Percentiles rank a stretch among this genome's conserved stretches.
These are phyloP conservation scores for Microtus pennsylvanicus DNA, from an alignment of 2,113 vertebrate species.

Conservation along the genomic window DNA sequence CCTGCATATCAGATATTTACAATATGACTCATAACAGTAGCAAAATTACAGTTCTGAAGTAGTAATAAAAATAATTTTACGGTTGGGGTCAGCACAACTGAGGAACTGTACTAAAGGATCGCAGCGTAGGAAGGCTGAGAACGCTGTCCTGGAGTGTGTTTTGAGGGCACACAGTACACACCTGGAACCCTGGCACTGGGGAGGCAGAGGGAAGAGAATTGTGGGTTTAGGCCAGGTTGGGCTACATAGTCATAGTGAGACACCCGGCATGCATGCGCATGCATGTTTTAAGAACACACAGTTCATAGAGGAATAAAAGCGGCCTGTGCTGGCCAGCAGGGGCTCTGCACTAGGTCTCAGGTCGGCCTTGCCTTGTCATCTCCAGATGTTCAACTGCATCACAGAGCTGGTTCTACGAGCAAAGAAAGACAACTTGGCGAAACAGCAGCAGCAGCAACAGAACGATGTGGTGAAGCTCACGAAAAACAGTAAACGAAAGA, in stretches of 20 bases:
- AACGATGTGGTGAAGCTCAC: slow-evolving; percentile 98
- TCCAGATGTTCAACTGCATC: slow-evolving; percentile 99
- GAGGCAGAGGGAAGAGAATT: too few relatives aligned
- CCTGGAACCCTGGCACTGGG: background rate
- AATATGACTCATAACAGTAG: background rate
- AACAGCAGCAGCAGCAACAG: slow-evolving; percentile 98
- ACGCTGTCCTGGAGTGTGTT: background rate
- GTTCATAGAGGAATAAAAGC: background rate
- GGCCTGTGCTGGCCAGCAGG: background rate
- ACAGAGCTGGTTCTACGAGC: slow-evolving; percentile 98
- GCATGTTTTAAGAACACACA: background rate
- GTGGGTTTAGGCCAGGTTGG: background rate
- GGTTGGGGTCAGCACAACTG: background rate
- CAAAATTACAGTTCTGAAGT: background rate
- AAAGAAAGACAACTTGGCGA: slow-evolving; percentile 98
- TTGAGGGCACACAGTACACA: background rate
- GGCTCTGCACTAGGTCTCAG: background rate
- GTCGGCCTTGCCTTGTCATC: background rate
- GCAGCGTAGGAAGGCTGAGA: background rate
- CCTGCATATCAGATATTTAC: background rate
- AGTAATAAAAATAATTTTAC: too few relatives aligned
- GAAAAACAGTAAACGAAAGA: slow-evolving; percentile 99
- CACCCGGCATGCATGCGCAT: accelerated
- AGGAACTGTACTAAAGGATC: too few relatives aligned
- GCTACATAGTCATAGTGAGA: too few relatives aligned